A percentile compares a stretch with the other conserved stretches of the same genome.
Conservation (phyloP, 2,113 vertebrate species). For the Psophia crepitans region DNA sequence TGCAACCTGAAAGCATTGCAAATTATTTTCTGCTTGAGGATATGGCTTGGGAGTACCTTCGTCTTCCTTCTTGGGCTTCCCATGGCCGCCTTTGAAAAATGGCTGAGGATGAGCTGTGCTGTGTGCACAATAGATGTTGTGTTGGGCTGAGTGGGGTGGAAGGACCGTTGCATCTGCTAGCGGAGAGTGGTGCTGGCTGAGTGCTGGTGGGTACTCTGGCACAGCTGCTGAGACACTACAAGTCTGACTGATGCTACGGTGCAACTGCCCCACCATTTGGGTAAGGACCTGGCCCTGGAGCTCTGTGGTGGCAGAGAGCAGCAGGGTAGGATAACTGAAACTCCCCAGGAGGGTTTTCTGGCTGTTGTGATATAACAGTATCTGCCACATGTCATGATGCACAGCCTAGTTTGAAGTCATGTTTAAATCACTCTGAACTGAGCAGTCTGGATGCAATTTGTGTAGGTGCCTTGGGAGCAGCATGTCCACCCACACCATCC, state of each 20-base stretch:
- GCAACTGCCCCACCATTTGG: fast-evolving
- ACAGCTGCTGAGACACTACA: neutral
- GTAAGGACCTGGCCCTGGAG: neutral
- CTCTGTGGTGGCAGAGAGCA: fast-evolving
- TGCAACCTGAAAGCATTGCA: neutral
- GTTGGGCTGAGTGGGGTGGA: fast-evolving
- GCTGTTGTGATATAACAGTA: fast-evolving
- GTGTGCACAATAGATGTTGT: fast-evolving
- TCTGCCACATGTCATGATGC: neutral
- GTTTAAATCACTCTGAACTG: neutral
- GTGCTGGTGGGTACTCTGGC: neutral
- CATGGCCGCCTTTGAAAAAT: neutral
- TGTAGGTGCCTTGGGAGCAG: neutral
- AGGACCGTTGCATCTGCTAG: neutral
- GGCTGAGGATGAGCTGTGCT: fast-evolving
- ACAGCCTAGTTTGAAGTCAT: neutral
- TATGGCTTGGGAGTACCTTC: neutral
- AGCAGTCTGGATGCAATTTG: neutral
- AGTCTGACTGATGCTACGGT: neutral
- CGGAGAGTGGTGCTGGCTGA: fast-evolving
- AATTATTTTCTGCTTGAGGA: neutral
- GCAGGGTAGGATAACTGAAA: neutral
- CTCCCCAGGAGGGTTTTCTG: neutral
- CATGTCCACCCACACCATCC: neutral
- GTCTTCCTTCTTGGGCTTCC: neutral